phyloP scores from a whole-genome alignment of 2,113 vertebrate species.

The Colossoma macropomum region DNA sequence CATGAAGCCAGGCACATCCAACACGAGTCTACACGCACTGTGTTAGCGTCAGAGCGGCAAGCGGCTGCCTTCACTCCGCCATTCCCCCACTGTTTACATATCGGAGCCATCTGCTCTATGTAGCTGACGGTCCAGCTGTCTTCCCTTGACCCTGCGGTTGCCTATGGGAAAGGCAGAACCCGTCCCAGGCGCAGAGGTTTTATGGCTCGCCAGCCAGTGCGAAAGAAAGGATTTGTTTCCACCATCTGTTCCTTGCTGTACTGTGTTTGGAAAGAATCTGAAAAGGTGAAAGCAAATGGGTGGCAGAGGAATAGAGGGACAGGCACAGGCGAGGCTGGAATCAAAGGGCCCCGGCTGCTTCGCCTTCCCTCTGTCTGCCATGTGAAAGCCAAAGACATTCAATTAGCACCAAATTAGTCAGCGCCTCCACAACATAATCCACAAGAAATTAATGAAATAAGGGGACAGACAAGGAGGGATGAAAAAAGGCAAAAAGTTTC shows the following conservation, averaged over 20 bases:
- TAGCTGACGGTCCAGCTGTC: conserved; percentile 54
- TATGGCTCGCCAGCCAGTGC: conserved; percentile 37
- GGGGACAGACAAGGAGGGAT: background rate
- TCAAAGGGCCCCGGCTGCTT: conserved; percentile 1
- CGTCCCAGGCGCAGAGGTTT: conserved; percentile 30
- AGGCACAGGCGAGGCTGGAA: background rate
- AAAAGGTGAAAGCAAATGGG: conserved; percentile 51
- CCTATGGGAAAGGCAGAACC: conserved; percentile 50
- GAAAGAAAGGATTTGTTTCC: conserved; percentile 44
- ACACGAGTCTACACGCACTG: background rate
- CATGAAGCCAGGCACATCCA: conserved; percentile 8
- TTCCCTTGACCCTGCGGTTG: conserved; percentile 47
- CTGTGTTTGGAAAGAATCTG: conserved; percentile 20
- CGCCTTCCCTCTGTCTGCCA: conserved; percentile 5
- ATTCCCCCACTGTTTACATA: conserved; percentile 51
- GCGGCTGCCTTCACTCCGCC: background rate
- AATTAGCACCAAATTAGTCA: conserved; percentile 64
- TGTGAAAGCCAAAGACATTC: conserved; percentile 40
- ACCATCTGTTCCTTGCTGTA: conserved; percentile 56
- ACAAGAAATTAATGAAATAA: conserved; percentile 61
- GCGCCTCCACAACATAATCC: conserved; percentile 32
- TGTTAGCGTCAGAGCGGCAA: conserved; percentile 11
- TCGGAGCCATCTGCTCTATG: conserved; percentile 58
- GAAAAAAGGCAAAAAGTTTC: conserved; percentile 16
- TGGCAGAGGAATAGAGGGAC: conserved; percentile 32